Evolutionary conservation across 30 jellyfish, hydroid and myxozoan genomes (phyloP), one percentile per base, ranked within the genome.

Genomic region (Sanderia malayensis): DNA sequence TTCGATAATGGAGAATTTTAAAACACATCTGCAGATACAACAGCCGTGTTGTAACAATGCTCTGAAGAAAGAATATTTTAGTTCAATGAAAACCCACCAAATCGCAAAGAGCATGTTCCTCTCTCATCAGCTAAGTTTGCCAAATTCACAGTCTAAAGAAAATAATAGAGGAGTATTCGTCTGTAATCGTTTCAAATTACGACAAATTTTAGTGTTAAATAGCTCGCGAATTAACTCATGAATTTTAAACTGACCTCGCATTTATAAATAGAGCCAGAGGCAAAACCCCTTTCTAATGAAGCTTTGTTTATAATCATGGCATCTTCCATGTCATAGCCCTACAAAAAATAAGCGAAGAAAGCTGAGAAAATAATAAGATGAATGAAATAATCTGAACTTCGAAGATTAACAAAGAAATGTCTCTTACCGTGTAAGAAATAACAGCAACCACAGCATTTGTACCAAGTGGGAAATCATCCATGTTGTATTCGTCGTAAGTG

Each of bases 371-470:
- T n/a, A n/a, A n/a, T n/a, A n/a, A n/a, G n/a, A n/a, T n/a, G n/a
- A n/a, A n/a, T n/a, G n/a, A n/a, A n/a, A n/a, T n/a, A n/a, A n/a
- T n/a, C n/a, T n/a, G n/a, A n/a, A n/a, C n/a, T n/a, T n/a, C n/a
- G n/a, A n/a, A n/a, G n/a, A n/a, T n/a, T n/a, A n/a, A n/a, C n/a
- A n/a, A n/a, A n/a, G n/a, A n/a, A n/a, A 37, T 4, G 52, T 4
- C 10, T 19, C 93, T 71, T 72, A 92, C 98, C n/a, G 99, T 94
- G 46, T 94, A 94, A 21, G 99, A 94, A 11, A 94, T 94, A 44
- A 94, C 99, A 69, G 99, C 99, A 63, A 94, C 96, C 58, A 94
- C 96, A 55, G 99, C 99, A 82, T 94, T 94, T 25, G 94, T 81
- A 19, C 99, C 99, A 49, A 86, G 93, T 18, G 99, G 99, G 67